These are phyloP conservation scores for Dermatemys mawii DNA, from an alignment of 2,113 vertebrate genomes.

Conservation along the genomic window DNA sequence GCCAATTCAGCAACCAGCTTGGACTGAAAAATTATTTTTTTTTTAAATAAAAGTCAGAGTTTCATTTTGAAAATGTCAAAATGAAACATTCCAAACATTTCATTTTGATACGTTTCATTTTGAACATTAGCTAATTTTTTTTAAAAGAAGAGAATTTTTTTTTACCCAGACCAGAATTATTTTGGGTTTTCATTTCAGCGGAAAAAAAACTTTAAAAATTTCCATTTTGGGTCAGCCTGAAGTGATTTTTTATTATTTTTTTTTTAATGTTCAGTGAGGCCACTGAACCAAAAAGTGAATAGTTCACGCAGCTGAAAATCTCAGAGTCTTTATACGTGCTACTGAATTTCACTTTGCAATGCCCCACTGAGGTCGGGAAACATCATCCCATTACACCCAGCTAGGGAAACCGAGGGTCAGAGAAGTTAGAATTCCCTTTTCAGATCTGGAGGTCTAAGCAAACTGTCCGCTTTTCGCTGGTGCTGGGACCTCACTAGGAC, in stretches of 20 bases:
- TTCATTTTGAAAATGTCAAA: background rate
- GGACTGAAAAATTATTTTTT: background rate
- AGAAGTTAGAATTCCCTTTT: background rate
- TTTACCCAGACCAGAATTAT: background rate
- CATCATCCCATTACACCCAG: background rate
- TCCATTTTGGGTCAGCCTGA: background rate
- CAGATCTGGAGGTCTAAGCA: background rate
- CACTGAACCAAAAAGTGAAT: background rate
- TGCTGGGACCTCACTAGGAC: background rate
- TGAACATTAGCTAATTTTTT: background rate
- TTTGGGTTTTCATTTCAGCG: background rate
- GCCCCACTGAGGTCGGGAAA: background rate
- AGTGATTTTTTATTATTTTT: background rate
- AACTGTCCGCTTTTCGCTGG: background rate
- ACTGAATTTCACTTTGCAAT: background rate
- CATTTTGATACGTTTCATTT: background rate
- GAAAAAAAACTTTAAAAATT: background rate
- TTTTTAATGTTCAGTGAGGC: background rate
- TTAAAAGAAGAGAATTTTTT: too few species aligned
- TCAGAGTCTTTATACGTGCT: background rate
- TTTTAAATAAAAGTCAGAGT: background rate
- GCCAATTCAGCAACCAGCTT: background rate
- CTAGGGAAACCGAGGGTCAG: background rate
- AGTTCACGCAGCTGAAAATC: rapidly evolving
- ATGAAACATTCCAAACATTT: background rate